Evolutionary conservation across 2,888 invertebrate genomes (phyloP).

Genomic region (Amphipoea oculea): DNA sequence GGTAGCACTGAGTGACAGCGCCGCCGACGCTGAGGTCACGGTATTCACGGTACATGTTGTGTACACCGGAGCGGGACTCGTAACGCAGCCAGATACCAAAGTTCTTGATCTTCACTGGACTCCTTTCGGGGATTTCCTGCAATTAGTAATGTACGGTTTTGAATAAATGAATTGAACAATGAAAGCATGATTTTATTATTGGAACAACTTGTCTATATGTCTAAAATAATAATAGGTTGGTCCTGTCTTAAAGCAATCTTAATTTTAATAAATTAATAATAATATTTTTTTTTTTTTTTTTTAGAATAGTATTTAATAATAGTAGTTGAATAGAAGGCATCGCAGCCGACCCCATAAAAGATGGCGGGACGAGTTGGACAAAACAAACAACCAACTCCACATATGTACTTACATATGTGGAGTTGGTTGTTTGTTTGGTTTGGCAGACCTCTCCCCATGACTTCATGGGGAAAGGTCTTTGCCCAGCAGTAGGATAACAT

Average conservation of each 20-base stretch:
- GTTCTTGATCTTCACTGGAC: slow-evolving; percentile 99
- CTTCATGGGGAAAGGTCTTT: too few species aligned
- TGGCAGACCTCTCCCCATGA: too few species aligned
- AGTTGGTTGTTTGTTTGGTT: too few species aligned
- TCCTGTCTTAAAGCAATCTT: neutral
- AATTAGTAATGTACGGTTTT: slow-evolving; percentile 54
- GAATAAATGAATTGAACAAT: neutral
- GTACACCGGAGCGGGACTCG: slow-evolving; percentile 99
- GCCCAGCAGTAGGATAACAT: too few species aligned
- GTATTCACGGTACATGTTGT: slow-evolving; percentile 99
- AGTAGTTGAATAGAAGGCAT: too few species aligned
- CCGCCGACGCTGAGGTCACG: slow-evolving; percentile 98
- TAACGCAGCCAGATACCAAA: slow-evolving; percentile 99
- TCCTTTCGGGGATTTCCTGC: slow-evolving; percentile 96
- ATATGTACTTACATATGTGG: too few species aligned
- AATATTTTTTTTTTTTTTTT: too few species aligned
- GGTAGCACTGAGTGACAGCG: slow-evolving; percentile 99
- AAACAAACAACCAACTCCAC: too few species aligned
- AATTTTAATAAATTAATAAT: too few species aligned
- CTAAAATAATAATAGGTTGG: neutral
- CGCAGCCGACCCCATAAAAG: too few species aligned
- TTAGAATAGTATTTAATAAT: too few species aligned
- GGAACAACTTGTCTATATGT: neutral
- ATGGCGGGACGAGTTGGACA: too few species aligned
- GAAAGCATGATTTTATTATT: neutral